Percentiles rank a stretch among this genome's conserved stretches.
Evolutionary conservation across 2,888 invertebrate species (phyloP).

Genomic region (Athrips mouffetella): DNA sequence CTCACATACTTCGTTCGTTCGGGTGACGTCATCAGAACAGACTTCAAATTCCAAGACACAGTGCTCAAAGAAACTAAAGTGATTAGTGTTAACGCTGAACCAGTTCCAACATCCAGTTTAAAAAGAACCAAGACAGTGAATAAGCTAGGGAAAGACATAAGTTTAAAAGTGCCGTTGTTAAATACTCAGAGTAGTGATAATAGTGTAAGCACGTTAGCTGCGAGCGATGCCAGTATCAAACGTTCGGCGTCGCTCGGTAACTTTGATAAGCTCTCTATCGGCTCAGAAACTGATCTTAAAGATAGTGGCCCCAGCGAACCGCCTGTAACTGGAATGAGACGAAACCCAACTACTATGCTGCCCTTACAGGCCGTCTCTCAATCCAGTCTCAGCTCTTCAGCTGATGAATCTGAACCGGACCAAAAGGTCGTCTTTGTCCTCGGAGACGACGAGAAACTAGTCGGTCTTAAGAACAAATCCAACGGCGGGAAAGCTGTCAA

Average conservation of each 20-base stretch:
- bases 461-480: constrained; percentile 80
- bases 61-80: constrained; percentile 57
- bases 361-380: constrained; percentile 51
- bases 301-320: constrained; percentile 35
- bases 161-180: constrained; percentile 41
- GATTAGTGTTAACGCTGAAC: constrained; percentile 35
- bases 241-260: constrained; percentile 56
- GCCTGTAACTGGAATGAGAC: constrained; percentile 42
- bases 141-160: constrained; percentile 29
- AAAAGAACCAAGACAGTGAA: constrained; percentile 35
- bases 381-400: constrained; percentile 55
- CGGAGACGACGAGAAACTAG: constrained; percentile 83
- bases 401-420: constrained; percentile 49
- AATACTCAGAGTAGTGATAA: constrained; percentile 55
- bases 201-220: constrained; percentile 51
- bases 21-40: constrained; percentile 81
- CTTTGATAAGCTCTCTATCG: constrained; percentile 63
- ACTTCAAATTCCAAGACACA: constrained; percentile 50
- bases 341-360: constrained; percentile 53
- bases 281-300: constrained; percentile 35
- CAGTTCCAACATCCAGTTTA: constrained; percentile 19
- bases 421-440: constrained; percentile 82
- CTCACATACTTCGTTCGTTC: constrained; percentile 93
- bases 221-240: constrained; percentile 52
- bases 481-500: constrained; percentile 62